phyloP scores from a whole-genome alignment of 2,888 invertebrate species.

The Flexamia atlantica region DNA sequence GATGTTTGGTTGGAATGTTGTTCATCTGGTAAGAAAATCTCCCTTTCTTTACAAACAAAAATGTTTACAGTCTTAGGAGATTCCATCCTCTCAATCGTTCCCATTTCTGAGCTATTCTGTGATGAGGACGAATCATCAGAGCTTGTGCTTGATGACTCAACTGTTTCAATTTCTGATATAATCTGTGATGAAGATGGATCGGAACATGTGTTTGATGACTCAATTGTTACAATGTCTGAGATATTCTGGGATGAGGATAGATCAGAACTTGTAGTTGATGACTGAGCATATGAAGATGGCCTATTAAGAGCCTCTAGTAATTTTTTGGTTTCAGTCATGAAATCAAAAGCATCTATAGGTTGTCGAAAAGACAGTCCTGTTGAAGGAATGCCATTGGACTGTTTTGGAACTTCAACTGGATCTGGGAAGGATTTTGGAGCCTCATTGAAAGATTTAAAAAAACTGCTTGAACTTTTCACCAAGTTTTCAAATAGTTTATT shows the following conservation, averaged over 20 bases:
- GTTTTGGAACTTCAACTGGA: not conserved
- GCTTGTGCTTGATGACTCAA: not conserved
- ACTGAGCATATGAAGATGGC: not conserved
- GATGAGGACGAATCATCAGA: not conserved
- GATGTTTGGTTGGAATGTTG: not conserved
- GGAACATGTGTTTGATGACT: not conserved
- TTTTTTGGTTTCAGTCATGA: slow-evolving; percentile 50
- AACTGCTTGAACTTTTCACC: not conserved
- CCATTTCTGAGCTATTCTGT: not conserved
- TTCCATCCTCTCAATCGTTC: not conserved
- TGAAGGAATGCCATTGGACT: not conserved
- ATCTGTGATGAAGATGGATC: not conserved
- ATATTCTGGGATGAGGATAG: not conserved
- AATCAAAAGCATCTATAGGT: slow-evolving; percentile 16
- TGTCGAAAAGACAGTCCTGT: not conserved
- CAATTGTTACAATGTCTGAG: no score
- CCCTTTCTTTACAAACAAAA: not conserved
- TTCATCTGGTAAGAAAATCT: not conserved
- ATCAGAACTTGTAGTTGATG: not conserved
- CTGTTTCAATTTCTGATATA: no score
- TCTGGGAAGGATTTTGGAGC: not conserved
- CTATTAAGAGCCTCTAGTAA: slow-evolving; percentile 18
- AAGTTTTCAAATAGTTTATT: slow-evolving; percentile 7
- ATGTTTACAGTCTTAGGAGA: not conserved
- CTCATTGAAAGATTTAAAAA: not conserved